Base-by-base conservation (phyloP, 2,888 invertebrate genomes). In the Myopa testacea region DNA sequence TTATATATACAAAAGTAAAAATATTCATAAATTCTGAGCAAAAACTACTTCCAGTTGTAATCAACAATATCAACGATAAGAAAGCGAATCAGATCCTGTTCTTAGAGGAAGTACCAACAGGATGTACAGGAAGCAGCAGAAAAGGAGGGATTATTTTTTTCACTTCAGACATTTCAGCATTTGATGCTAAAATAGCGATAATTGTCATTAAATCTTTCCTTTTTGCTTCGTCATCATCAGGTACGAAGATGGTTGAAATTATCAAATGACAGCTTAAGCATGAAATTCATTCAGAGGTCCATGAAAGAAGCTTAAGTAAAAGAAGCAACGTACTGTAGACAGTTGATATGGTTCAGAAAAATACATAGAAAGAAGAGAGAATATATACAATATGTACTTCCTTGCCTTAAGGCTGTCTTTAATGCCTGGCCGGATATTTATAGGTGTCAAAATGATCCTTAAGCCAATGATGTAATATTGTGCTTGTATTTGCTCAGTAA, bases 401-500 rank as follows among this genome's bases (percentile, higher is more conserved):
- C 76, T 74, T 78, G 16, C 3, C 72, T 16, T 75, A 16, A 16
- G 62, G 71, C 34, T n/a, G 34, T 40, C 10, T 5, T 65, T 38
- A 38, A 14, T 34, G 72, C 67, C 58, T 45, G 52, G 76, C 60
- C 71, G 71, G 71, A 71, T 60, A 60, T 60, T 37, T 12, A 19
- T 80, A 87, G 87, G 87, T 87, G 87, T 87, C 88, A 87, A 87
- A 87, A 87, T 87, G 84, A 84, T 79, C 68, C 80, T 83, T 87
- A 85, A 87, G 87, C 87, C 87, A 87, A 86, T 87, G 88, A 85
- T 80, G 78, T 84, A 86, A 87, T 86, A 84, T 81, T 82, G 79
- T 78, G 81, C 68, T 75, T 78, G 80, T n/a, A 72, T 26, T 75
- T 78, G 69, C 55, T 77, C 75, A 74, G n/a, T 50, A 26, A 50